Evolutionary conservation across 2,797 vertebrate genomes (phyloP), one percentile per base, ranked within the genome.

Genomic region (Pygocentrus nattereri): DNA sequence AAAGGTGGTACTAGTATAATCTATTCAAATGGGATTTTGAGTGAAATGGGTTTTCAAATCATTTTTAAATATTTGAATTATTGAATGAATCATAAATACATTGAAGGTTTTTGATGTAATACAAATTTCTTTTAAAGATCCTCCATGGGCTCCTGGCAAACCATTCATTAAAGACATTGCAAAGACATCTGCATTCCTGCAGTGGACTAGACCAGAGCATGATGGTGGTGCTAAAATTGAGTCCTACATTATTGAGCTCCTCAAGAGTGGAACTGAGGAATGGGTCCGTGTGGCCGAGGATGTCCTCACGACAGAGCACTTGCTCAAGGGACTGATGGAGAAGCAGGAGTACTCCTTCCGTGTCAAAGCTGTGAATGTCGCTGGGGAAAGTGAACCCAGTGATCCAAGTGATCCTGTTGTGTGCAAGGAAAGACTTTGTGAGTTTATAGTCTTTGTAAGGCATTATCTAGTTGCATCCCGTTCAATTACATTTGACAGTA

Each of bases 171-270:
- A 93, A 93, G 98, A 99, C 15, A 74, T 97, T 67, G 96, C 88
- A 78, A 99, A 97, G 92, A 98, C 97, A 0, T 93, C 95, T 1
- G 93, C 95, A 73, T 85, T 92, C 61, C 84, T 99, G 85, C 93
- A 93, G 0, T 99, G 98, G 98, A 97, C 94, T 76, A 96, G 97
- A 50, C 98, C 98, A 30, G 98, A 99, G 87, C 98, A 99, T 0
- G 97, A 99, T 6, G 98, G 98, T 5, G 98, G 98, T 0, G 97
- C 98, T 74, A 99, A 98, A 91, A 99, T 99, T 1, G 97, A 99
- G 83, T 97, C 97, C 81, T 99, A 99, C 0, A 81, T 97, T 65
- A 93, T 99, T 83, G 98, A 99, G 88, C 94, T 99, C 82, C 93
- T 97, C 68, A 99, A 99, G 91, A 96, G 95, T 0, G 98, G 98